Conservation (phyloP, 2,888 invertebrate genomes). For the Pocota personata region DNA sequence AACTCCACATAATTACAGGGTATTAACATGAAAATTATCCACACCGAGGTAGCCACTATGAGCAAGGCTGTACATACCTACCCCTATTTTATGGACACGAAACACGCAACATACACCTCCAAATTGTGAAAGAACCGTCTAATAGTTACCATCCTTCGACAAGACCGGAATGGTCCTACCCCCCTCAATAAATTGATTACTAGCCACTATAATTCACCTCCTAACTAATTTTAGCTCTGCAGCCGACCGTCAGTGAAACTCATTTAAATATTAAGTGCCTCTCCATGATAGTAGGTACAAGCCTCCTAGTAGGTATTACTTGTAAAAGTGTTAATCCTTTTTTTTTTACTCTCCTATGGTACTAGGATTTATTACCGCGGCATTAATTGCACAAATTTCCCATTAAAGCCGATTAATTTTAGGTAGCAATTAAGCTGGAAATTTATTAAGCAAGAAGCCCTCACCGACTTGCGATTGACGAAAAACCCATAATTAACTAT, state of each 20-base stretch:
- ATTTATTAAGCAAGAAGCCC: conserved; percentile 44
- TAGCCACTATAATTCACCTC: neutral
- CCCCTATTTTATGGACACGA: neutral
- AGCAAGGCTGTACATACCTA: neutral
- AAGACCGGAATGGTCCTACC: neutral
- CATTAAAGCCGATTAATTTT: conserved; percentile 65
- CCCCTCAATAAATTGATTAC: neutral
- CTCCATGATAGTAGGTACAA: neutral
- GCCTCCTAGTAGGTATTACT: neutral
- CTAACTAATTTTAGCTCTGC: neutral
- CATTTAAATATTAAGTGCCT: conserved; percentile 8
- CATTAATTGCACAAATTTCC: conserved; percentile 55
- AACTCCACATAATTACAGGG: neutral
- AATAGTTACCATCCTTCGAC: neutral
- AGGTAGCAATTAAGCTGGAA: conserved; percentile 63
- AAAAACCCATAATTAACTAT: conserved; percentile 48
- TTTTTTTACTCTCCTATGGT: neutral
- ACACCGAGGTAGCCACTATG: neutral
- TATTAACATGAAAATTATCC: neutral
- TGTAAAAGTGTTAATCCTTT: conserved; percentile 25
- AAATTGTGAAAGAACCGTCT: neutral
- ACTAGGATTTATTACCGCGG: conserved; percentile 41
- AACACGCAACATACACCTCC: neutral
- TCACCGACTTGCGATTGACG: conserved; percentile 30
- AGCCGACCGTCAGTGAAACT: neutral